Conservation (phyloP, 1,140 invertebrate genomes). For the Apocrypta bakeri region DNA sequence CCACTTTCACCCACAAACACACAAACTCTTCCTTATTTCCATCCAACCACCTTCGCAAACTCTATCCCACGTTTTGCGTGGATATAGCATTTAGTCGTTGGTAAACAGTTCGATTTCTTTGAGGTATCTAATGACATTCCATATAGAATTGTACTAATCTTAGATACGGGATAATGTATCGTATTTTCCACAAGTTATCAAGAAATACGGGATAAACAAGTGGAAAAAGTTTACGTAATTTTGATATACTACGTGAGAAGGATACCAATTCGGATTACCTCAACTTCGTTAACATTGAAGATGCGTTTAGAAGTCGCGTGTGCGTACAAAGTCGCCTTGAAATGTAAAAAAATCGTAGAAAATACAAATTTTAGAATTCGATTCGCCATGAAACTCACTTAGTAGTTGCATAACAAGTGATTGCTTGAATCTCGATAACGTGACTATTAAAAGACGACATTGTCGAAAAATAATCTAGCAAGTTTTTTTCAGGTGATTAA, state of each 20-base stretch:
- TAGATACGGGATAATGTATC: not conserved
- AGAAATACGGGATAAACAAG: not conserved
- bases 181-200: not conserved
- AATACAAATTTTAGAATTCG: not conserved
- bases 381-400: not conserved
- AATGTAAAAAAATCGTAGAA: not conserved
- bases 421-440: not conserved
- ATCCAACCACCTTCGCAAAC: not conserved
- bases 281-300: not conserved
- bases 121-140: not conserved
- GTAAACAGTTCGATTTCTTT: slow-evolving; percentile 1
- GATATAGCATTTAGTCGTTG: not conserved
- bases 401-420: not conserved
- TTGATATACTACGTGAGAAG: not conserved
- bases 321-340: too few relatives aligned
- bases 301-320: not conserved
- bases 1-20: not conserved
- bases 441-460: not conserved
- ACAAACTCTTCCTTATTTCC: not conserved
- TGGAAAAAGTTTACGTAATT: not conserved
- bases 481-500: slow-evolving; percentile 7
- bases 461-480: slow-evolving; percentile 12
- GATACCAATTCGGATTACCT: not conserved
- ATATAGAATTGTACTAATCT: too few relatives aligned
- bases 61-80: not conserved